These are phyloP conservation scores for Gnathonemus longibarbis DNA, from an alignment of 2,113 vertebrate species.

Conservation along the genomic window DNA sequence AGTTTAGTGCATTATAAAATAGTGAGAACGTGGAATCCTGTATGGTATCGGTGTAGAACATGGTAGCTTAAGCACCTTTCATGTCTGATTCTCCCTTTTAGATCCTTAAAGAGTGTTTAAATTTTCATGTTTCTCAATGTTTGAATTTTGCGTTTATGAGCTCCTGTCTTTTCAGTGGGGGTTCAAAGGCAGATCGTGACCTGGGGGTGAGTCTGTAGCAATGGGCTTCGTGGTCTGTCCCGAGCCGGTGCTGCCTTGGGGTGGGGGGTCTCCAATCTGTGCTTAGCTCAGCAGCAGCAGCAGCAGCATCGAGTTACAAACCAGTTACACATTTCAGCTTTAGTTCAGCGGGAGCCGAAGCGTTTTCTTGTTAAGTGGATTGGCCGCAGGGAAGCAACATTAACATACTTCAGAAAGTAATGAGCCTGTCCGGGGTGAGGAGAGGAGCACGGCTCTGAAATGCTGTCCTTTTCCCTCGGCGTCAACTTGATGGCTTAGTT, in stretches of 20 bases:
- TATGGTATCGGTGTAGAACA: neutral
- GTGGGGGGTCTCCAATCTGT: neutral
- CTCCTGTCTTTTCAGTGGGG: neutral
- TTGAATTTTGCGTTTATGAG: neutral
- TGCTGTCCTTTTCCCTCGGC: conserved; percentile 20
- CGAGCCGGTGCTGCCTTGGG: neutral
- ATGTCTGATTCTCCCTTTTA: neutral
- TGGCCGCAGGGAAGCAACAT: neutral
- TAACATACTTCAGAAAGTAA: conserved; percentile 9
- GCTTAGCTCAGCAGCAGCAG: neutral
- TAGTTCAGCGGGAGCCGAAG: neutral
- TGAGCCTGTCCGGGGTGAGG: neutral
- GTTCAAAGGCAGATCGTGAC: neutral
- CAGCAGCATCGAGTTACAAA: neutral
- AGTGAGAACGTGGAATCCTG: neutral
- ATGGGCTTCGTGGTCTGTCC: neutral
- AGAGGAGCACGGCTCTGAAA: neutral
- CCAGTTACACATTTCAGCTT: neutral
- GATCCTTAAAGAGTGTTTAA: neutral
- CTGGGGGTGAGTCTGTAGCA: neutral
- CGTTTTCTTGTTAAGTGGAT: neutral
- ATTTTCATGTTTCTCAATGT: neutral
- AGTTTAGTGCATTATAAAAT: neutral
- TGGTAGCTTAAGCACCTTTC: neutral
- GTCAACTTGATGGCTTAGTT: conserved; percentile 41